Conservation (phyloP, 2,113 vertebrate species). For the Mus spicilegus region DNA sequence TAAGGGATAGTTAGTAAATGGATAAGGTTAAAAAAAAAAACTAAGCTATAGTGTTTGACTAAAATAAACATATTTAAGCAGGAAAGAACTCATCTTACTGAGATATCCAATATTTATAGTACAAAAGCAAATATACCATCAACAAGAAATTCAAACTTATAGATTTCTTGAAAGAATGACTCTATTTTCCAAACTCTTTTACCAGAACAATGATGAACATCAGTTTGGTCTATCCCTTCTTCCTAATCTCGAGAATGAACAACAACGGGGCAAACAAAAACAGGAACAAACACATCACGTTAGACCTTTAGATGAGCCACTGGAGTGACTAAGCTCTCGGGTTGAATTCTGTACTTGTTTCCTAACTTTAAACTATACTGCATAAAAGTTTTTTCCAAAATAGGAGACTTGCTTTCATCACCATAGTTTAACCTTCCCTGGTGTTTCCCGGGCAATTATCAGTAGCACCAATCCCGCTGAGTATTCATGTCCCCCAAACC, state of each 20-base stretch:
- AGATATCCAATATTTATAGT: conserved; percentile 43
- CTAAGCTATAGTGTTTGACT: conserved; percentile 23
- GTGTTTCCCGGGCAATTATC: neutral
- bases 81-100: neutral
- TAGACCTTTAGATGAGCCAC: conserved; percentile 28
- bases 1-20: neutral
- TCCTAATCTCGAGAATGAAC: conserved; percentile 11
- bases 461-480: neutral
- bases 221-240: neutral
- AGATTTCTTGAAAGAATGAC: neutral
- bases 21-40: neutral
- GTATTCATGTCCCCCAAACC: neutral
- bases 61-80: conserved; percentile 40
- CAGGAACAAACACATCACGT: neutral
- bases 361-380: conserved; percentile 40
- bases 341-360: conserved; percentile 19
- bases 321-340: neutral
- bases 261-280: neutral
- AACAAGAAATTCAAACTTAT: conserved; percentile 59
- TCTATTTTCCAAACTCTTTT: conserved; percentile 42
- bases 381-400: conserved; percentile 51
- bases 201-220: neutral
- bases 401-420: neutral
- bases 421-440: neutral
- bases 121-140: neutral